A percentile compares a stretch with the other conserved stretches of the same genome.
phyloP scores from a whole-genome alignment of 1,140 invertebrate species.

The Zaprionus lachaisei region DNA sequence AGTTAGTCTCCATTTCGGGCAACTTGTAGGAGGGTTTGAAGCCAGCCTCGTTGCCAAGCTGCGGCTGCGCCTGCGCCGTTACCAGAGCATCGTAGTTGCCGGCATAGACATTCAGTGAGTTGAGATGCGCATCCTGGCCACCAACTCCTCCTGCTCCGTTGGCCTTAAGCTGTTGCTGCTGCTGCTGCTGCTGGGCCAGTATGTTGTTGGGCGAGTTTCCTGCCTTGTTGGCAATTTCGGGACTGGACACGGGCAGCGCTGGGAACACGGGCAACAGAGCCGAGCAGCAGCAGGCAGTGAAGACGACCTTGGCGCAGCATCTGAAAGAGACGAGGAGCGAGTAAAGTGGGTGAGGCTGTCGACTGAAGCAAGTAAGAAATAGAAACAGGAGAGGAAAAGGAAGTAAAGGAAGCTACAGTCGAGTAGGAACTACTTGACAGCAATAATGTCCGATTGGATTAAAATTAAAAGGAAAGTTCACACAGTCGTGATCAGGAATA shows the following conservation, averaged over 20 bases:
- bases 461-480: no score
- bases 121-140: conserved; percentile 66
- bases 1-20: conserved; percentile 80
- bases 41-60: conserved; percentile 34
- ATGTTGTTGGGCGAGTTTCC: conserved; percentile 60
- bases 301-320: conserved; percentile 41
- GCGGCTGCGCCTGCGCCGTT: conserved; percentile 34
- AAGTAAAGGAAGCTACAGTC: no score
- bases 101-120: conserved; percentile 75
- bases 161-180: conserved; percentile 41
- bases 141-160: not conserved
- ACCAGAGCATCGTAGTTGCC: conserved; percentile 60
- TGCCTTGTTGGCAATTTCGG: conserved; percentile 66
- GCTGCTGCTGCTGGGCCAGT: conserved; percentile 58
- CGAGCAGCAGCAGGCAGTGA: conserved; percentile 32
- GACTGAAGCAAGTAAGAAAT: not conserved
- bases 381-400: not conserved
- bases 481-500: no score
- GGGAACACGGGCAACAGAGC: conserved; percentile 23
- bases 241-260: conserved; percentile 65
- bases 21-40: conserved; percentile 81
- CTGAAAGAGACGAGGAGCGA: conserved; percentile 24
- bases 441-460: no score
- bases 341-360: conserved; percentile 19
- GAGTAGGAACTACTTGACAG: no score